Conservation (phyloP, 2,888 invertebrate species). For the Seira sanloemensis region DNA sequence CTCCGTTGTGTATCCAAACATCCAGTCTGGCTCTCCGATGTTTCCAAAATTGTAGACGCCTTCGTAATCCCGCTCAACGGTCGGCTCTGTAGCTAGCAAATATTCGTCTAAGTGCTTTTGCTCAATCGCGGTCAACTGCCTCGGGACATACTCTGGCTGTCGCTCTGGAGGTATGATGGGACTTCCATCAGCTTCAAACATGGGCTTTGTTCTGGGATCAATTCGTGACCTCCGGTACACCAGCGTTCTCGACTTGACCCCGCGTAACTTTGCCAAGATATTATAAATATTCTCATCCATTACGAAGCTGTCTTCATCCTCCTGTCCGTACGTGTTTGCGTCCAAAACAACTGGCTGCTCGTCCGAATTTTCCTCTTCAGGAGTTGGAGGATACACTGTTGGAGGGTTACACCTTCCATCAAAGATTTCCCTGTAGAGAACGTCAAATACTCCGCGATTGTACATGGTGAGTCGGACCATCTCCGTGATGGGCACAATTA, state of each 20-base stretch:
- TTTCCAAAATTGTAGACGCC: slow-evolving; percentile 16
- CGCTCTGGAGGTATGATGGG: slow-evolving; percentile 13
- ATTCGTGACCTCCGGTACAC: slow-evolving; percentile 1
- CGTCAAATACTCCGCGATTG: slow-evolving; percentile 44
- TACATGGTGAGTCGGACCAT: slow-evolving; percentile 33
- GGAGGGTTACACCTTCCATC: slow-evolving; percentile 32
- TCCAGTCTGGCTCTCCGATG: slow-evolving; percentile 26
- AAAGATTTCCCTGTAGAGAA: slow-evolving; percentile 43
- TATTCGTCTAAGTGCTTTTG: slow-evolving; percentile 12
- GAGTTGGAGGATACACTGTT: background rate
- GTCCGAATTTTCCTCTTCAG: background rate
- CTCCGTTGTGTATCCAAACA: slow-evolving; percentile 29
- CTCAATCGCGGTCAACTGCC: background rate
- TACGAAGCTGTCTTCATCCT: background rate
- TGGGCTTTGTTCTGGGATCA: slow-evolving; percentile 29
- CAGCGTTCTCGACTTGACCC: slow-evolving; percentile 9
- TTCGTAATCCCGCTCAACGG: slow-evolving; percentile 26
- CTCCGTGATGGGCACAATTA: slow-evolving; percentile 27
- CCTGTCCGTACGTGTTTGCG: background rate
- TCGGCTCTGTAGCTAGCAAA: slow-evolving; percentile 25
- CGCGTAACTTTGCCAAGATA: slow-evolving; percentile 27
- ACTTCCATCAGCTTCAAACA: background rate
- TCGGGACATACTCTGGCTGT: background rate
- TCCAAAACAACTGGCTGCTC: background rate
- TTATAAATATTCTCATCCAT: slow-evolving; percentile 32